Base-by-base conservation (phyloP, 2,113 vertebrate genomes). In the Elachura formosa region DNA sequence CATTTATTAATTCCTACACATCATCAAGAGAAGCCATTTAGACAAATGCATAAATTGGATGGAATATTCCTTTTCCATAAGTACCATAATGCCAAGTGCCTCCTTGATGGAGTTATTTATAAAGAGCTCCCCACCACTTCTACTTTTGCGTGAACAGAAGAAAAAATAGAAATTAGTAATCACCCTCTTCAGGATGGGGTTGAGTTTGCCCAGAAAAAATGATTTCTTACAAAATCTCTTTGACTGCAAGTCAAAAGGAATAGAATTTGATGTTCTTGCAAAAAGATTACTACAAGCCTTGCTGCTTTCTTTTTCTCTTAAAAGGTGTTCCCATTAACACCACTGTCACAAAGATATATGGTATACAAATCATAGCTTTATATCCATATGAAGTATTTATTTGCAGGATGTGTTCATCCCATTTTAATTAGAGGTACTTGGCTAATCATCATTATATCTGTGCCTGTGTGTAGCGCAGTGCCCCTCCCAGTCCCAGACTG, bases 11-110 rank as follows among this genome's bases (percentile, higher is more conserved):
- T 91, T 94, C 71, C 45, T 82, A 54, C 67, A 56, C 15, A 46
- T 93, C 90, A 87, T 89, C 87, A 85, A 93, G 82, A 87, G 62
- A 90, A 79, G 54, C 40, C 66, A 38, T 95, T 94, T 75, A 95
- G 58, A 90, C 38, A 87, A 85, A 94, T 49, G 58, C 12, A 1
- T 72, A 68, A 87, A 95, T 87, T 36, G 49, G 71, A 41, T 6
- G 75, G 92, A 91, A 89, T 76, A 91, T 95, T 95, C 90, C 93
- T 94, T 93, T 82, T 81, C 73, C 46, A 48, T 33, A 64, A 95
- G 84, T 72, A n/a, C 63, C 71, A 69, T 36, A 89, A 77, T 48
- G 93, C 75, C 76, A 94, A 90, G 79, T 90, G 73, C 73, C 76
- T 94, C 56, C 45, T 80, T 87, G 25, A 90, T 25, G 26, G 54